Base-by-base conservation (phyloP, 1,140 invertebrate species). In the Panonychus citri region DNA sequence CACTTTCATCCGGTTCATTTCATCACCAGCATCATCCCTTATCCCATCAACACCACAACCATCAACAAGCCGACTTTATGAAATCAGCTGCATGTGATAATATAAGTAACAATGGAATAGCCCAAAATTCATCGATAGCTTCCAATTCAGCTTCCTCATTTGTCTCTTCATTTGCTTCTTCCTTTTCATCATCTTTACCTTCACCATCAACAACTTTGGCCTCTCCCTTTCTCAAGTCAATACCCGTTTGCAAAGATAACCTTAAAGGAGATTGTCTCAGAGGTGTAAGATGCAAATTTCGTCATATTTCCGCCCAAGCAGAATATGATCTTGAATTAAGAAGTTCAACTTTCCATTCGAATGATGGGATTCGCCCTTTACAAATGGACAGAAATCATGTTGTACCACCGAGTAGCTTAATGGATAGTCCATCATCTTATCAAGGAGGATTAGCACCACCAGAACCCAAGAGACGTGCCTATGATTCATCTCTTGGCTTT, bases 171-270 rank as follows among this genome's bases (percentile, higher is more conserved):
- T 34, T 12, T 12, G 30, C 12, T 34, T 5, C 30, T 12, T 34
- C 30, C 30, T 34, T n/a, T n/a, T n/a, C n/a, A n/a, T n/a, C n/a
- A n/a, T n/a, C n/a, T n/a, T n/a, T n/a, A n/a, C n/a, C n/a, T n/a
- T n/a, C n/a, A n/a, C n/a, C n/a, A n/a, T n/a, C n/a, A n/a, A n/a
- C n/a, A n/a, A n/a, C 30, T 34, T 5, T 34, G 12, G 30, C 30
- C 12, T 34, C 30, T 7, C 12, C 30, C 30, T 34, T 34, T 34
- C 12, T 12, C 12, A 34, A 51, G 17, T 74, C 73, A n/a, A 70
- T 70, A 53, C 79, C 81, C 0, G 68, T 83, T 42, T 84, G 82
- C 64, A 82, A 83, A 65, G 80, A 85, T 65, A 83, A 76, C 64
- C 66, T 82, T 25, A 82, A 82, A 66, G 80, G 81, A 3, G 75